Base-by-base conservation (phyloP, 2,888 invertebrate genomes). In the Drosophila fulvimacula region DNA sequence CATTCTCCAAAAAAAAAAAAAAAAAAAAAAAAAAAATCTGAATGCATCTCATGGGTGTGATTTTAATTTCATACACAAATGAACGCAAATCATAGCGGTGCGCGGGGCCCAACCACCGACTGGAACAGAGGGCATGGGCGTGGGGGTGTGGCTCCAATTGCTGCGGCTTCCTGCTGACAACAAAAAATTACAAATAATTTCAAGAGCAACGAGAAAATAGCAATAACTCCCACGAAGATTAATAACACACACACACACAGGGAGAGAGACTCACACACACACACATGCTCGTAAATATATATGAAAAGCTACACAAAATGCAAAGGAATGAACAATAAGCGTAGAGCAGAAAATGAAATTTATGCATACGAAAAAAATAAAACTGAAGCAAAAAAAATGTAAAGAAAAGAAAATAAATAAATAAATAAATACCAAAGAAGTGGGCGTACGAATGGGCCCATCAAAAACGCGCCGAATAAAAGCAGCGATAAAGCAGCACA, bases 51-150 rank as follows among this genome's bases (percentile, higher is more conserved):
- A 81, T 75, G 92, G 90, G 92, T 92, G 92, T 92, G 92, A 92
- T 92, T 92, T 92, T 92, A 92, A 92, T 92, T 92, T 92, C 92
- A 92, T 92, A 92, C 91, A 89, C 90, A 92, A 91, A 91, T 90
- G 91, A 90, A 89, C 91, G 86, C 82, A 80, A 82, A 82, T 82
- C 82, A 81, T 81, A 66, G 82, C 46, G 63, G 66, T 41, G 58
- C 11, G 60, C 48, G 46, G 39, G 11, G n/a, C 9, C 15, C n/a
- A 19, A 5, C 24, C 36, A 38, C 3, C 36, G 11, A 38, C 24
- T 52, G 38, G 36, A 52, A 27, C 34, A 13, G 41, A n/a, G 42
- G 39, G 24, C 52, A 39, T 34, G 3, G 52, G 24, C 17, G 39
- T 1, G 17, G 3, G 27, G 46, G 39, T 42, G 56, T 39, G 27